These are phyloP conservation scores for Eudasyphora cyanicolor DNA, from an alignment of 2,888 invertebrate species.

Conservation along the genomic window DNA sequence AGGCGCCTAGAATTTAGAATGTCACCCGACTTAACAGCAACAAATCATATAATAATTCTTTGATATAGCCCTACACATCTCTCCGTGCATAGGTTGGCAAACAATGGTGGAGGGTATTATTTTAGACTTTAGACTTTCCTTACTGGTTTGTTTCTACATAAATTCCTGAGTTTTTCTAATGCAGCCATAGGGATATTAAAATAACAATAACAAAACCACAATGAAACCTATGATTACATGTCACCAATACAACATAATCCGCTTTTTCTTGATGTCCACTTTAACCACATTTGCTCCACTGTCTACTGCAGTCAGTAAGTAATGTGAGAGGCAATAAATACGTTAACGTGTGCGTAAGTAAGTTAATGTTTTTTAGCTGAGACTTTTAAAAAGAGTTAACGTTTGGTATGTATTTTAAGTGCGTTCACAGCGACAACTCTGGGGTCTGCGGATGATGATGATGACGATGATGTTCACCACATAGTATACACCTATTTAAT, in stretches of 20 bases:
- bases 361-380: constrained; percentile 3
- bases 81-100: no score
- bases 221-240: no score
- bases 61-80: no score
- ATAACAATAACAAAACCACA: no score
- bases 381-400: neutral
- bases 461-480: constrained; percentile 30
- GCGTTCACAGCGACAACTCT: neutral
- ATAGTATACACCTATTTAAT: constrained; percentile 56
- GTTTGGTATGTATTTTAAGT: constrained; percentile 7
- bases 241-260: neutral
- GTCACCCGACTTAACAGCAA: no score
- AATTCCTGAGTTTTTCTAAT: no score
- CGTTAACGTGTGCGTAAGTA: constrained; percentile 5
- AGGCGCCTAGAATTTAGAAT: no score
- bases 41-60: no score
- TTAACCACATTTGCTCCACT: neutral
- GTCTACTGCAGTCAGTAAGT: neutral
- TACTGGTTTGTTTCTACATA: no score
- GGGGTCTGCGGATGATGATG: neutral
- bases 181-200: no score
- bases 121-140: no score
- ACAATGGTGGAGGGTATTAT: no score
- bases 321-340: neutral
- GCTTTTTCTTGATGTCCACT: neutral